Evolutionary conservation across 2,113 vertebrate genomes (phyloP).

Genomic region (Sylvia atricapilla): DNA sequence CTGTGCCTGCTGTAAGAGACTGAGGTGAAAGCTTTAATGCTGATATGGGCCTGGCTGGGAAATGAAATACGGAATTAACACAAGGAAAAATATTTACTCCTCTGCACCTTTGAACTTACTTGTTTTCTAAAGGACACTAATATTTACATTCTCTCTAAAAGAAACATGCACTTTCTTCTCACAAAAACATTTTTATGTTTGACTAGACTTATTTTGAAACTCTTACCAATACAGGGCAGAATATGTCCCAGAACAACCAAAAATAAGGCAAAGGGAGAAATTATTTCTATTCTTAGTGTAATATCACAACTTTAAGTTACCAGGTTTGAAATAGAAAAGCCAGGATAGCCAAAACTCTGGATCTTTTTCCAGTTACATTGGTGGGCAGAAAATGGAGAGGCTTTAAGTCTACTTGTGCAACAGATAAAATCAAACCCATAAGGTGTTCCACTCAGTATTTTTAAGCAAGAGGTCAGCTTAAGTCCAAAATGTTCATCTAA

Average conservation of each 20-base stretch:
- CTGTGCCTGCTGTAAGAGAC: neutral
- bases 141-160: conserved; percentile 20
- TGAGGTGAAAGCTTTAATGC: neutral
- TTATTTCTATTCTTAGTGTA: neutral
- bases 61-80: neutral
- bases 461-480: neutral
- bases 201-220: conserved; percentile 37
- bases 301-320: neutral
- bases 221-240: conserved; percentile 19
- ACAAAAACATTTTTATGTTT: conserved; percentile 43
- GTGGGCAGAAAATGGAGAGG: neutral
- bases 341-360: neutral
- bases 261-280: conserved; percentile 16
- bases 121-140: neutral
- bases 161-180: neutral
- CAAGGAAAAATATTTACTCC: conserved; percentile 33
- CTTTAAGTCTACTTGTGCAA: neutral
- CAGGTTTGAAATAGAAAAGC: neutral
- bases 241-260: neutral
- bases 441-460: neutral
- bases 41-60: neutral
- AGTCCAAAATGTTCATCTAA: neutral
- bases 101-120: neutral
- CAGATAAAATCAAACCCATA: neutral
- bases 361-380: neutral